Percentiles rank a stretch among this genome's conserved stretches.
Conservation (phyloP, 2,113 vertebrate genomes). For the Caretta caretta region DNA sequence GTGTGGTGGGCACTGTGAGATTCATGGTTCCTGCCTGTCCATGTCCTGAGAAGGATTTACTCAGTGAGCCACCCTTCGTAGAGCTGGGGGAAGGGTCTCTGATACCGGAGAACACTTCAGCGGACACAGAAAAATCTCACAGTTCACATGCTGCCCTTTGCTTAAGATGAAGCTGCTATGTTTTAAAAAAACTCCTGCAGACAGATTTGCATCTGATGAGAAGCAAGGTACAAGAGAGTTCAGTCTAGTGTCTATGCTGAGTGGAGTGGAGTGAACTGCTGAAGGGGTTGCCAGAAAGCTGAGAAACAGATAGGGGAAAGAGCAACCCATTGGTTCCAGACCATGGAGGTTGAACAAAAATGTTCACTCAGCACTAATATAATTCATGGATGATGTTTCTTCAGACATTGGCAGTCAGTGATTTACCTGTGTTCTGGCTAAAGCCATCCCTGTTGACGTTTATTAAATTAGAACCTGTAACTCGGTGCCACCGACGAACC, state of each 20-base stretch:
- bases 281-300: neutral
- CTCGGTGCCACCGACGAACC: constrained; percentile 92
- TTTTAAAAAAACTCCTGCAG: neutral
- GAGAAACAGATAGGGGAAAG: neutral
- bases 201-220: neutral
- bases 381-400: neutral
- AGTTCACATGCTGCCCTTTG: neutral
- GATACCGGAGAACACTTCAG: rapidly evolving
- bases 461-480: constrained; percentile 81
- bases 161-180: neutral
- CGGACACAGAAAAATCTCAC: neutral
- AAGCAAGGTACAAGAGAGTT: neutral
- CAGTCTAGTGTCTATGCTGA: neutral
- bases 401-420: neutral
- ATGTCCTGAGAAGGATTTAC: neutral
- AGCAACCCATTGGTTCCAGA: neutral
- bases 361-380: neutral
- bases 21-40: rapidly evolving
- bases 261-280: neutral
- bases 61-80: neutral
- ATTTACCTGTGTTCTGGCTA: constrained; percentile 84
- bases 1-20: neutral
- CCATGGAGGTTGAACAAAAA: neutral
- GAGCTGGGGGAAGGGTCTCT: neutral
- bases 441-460: constrained; percentile 85